Conservation (phyloP, 2,797 vertebrate species). For the Borostomias antarcticus region DNA sequence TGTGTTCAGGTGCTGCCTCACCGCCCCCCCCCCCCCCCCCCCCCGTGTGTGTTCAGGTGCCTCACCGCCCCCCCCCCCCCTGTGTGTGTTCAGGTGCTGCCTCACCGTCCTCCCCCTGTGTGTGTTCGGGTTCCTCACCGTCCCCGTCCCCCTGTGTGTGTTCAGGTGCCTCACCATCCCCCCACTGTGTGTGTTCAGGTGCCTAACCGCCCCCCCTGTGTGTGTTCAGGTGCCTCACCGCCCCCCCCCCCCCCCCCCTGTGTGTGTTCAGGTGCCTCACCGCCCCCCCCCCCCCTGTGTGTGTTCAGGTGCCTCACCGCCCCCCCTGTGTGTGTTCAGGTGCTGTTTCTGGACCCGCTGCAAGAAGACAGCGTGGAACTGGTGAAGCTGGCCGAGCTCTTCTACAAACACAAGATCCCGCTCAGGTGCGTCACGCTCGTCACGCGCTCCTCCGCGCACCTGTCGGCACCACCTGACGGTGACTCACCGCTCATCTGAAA, state of each 20-base stretch:
- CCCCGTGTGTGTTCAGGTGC: no score
- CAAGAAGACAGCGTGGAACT: conserved; percentile 84
- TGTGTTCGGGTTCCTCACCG: conserved; percentile 74
- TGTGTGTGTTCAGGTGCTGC: conserved; percentile 70
- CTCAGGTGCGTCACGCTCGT: conserved; percentile 79
- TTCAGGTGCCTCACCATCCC: conserved; percentile 75
- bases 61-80: no score
- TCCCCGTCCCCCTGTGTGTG: conserved; percentile 26
- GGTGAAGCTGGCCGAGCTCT: conserved; percentile 88
- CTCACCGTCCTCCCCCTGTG: no score
- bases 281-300: no score
- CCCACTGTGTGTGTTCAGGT: conserved; percentile 66
- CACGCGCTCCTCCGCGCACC: conserved; percentile 38
- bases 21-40: no score
- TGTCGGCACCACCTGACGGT: conserved; percentile 49
- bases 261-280: conserved; percentile 69
- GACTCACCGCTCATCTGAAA: conserved; percentile 61
- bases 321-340: conserved; percentile 59
- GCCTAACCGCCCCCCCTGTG: no score
- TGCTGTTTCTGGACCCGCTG: conserved; percentile 85
- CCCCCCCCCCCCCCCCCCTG: no score
- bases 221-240: conserved; percentile 72
- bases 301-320: conserved; percentile 72
- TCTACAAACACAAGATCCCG: conserved; percentile 90
- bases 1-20: conserved; percentile 75